Evolutionary conservation across 2,113 vertebrate species (phyloP).

Genomic region (Dasyurus viverrinus): DNA sequence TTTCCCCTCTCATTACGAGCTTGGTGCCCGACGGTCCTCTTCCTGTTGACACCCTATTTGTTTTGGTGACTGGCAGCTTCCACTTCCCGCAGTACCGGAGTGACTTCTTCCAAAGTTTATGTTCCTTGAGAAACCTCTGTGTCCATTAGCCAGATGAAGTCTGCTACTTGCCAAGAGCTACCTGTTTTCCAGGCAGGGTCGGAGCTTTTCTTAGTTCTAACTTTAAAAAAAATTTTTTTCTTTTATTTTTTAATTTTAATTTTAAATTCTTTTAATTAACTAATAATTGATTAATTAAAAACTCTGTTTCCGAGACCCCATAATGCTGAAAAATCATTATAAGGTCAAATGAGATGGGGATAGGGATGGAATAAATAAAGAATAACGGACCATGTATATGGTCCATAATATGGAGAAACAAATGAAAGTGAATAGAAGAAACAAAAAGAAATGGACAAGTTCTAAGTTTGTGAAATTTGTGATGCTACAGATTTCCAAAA

Average conservation of each 20-base stretch:
- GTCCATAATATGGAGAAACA: neutral
- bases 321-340: neutral
- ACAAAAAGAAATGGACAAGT: neutral
- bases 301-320: neutral
- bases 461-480: neutral
- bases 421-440: neutral
- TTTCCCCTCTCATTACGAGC: constrained; percentile 15
- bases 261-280: too few species aligned
- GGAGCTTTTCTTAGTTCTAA: constrained; percentile 9
- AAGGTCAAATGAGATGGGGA: neutral
- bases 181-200: constrained; percentile 36
- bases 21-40: constrained; percentile 31
- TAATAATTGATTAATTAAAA: neutral
- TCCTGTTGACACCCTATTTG: constrained; percentile 12
- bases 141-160: neutral
- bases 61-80: constrained; percentile 27
- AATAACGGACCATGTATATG: neutral
- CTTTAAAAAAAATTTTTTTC: neutral
- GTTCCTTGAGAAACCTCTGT: constrained; percentile 20
- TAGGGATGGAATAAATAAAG: neutral
- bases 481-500: neutral
- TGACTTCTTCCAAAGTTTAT: neutral
- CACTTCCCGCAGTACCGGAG: neutral
- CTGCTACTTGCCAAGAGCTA: neutral
- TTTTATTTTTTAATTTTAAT: neutral